These are phyloP conservation scores for Danio aesculapii DNA, from an alignment of 2,797 vertebrate species.

Conservation along the genomic window DNA sequence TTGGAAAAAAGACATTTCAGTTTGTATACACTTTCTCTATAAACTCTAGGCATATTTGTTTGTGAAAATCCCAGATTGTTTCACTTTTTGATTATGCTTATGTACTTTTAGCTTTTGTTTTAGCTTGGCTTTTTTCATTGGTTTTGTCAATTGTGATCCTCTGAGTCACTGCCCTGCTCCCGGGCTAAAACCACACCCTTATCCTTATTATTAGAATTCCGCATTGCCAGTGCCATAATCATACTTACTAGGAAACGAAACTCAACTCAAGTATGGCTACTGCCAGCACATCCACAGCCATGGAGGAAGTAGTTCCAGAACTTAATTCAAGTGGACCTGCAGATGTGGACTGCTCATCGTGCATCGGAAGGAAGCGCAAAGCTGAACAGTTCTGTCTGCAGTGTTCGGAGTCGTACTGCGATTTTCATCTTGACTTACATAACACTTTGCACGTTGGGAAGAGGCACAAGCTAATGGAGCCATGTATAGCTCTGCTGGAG, in stretches of 20 bases:
- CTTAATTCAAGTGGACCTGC: conserved; percentile 2
- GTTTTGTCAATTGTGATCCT: conserved; percentile 23
- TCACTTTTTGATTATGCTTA: not conserved
- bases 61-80: too few relatives aligned
- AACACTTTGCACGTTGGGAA: conserved; percentile 40
- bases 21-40: too few relatives aligned
- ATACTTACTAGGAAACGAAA: conserved; percentile 48
- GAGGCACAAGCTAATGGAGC: conserved; percentile 46
- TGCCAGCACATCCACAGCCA: not conserved
- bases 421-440: conserved; percentile 39
- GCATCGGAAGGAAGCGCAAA: conserved; percentile 51
- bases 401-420: conserved; percentile 46
- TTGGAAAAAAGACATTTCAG: too few relatives aligned
- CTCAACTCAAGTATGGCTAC: not conserved
- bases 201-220: not conserved
- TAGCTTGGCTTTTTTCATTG: not conserved
- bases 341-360: conserved; percentile 40
- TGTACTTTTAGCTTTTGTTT: not conserved
- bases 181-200: conserved; percentile 36
- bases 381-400: conserved; percentile 50
- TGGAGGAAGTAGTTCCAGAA: conserved; percentile 34
- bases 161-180: conserved; percentile 42
- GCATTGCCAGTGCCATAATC: not conserved
- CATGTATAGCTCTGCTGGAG: not conserved
- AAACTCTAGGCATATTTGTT: too few relatives aligned